Conservation (phyloP, 2,888 invertebrate genomes). For the Gisinianus flammeolus region DNA sequence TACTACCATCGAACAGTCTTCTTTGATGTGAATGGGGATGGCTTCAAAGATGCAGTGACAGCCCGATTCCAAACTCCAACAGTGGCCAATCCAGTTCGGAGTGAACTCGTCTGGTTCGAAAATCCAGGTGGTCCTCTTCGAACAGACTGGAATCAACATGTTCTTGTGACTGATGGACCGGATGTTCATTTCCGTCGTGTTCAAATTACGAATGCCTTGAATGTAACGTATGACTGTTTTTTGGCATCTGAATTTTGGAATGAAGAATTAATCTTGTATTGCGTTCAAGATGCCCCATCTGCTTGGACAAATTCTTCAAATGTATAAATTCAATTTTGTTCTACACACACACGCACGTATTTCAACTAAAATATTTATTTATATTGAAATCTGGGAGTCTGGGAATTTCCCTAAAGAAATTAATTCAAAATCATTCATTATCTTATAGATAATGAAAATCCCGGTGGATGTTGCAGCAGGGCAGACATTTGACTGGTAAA, state of each 20-base stretch:
- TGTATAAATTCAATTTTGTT: conserved; percentile 7
- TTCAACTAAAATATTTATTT: too few relatives aligned
- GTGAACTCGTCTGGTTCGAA: conserved; percentile 57
- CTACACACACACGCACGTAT: neutral
- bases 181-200: conserved; percentile 59
- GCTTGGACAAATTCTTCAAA: conserved; percentile 53
- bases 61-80: conserved; percentile 47
- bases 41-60: conserved; percentile 59
- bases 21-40: conserved; percentile 60
- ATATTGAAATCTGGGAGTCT: neutral
- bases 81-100: conserved; percentile 24
- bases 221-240: conserved; percentile 54
- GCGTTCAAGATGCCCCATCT: conserved; percentile 46
- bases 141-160: conserved; percentile 57
- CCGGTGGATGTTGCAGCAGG: conserved; percentile 57
- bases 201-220: conserved; percentile 48
- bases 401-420: too few relatives aligned
- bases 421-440: conserved; percentile 16
- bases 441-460: conserved; percentile 51
- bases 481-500: conserved; percentile 59
- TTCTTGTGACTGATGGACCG: conserved; percentile 53
- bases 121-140: conserved; percentile 52
- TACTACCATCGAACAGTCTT: conserved; percentile 59
- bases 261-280: conserved; percentile 56
- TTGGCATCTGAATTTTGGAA: conserved; percentile 59